A percentile compares a stretch with the other conserved stretches of the same genome.
Conservation (phyloP, 2,113 vertebrate species). For the Phylloscopus trochiloides region DNA sequence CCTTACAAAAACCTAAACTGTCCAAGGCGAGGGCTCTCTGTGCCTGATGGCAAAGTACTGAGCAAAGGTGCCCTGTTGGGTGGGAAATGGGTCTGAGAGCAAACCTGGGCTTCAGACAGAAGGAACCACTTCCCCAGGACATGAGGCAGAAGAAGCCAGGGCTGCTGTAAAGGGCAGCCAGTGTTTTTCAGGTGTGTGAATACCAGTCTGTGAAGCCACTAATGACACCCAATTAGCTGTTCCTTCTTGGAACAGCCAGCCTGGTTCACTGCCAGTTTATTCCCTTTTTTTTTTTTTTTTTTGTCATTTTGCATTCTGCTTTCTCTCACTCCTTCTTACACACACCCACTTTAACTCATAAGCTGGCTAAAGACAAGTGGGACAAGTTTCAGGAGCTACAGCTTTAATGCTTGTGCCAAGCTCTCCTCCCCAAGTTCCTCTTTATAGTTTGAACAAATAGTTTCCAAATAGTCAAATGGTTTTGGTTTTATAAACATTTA, state of each 20-base stretch:
- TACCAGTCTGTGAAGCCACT: no score
- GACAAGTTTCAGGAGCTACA: background rate
- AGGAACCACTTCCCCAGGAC: background rate
- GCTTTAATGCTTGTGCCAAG: background rate
- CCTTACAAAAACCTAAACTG: background rate
- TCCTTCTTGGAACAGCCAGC: background rate
- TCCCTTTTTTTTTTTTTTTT: background rate
- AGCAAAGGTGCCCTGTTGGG: background rate
- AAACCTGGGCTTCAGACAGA: background rate
- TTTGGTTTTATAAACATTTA: background rate
- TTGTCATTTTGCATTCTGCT: background rate
- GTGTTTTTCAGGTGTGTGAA: background rate
- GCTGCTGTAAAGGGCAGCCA: background rate
- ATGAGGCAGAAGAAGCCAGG: background rate
- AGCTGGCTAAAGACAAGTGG: background rate
- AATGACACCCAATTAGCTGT: background rate
- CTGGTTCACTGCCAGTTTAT: background rate
- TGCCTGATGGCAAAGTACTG: background rate
- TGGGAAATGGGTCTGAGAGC: background rate
- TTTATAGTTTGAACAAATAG: background rate
- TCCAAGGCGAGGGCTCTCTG: background rate
- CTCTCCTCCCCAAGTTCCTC: background rate
- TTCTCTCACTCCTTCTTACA: background rate
- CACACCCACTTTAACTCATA: background rate
- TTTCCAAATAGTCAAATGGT: background rate